A percentile compares a stretch with the other conserved stretches of the same genome.
phyloP scores from a whole-genome alignment of 2,888 invertebrate genomes.

The Tachina fera region DNA sequence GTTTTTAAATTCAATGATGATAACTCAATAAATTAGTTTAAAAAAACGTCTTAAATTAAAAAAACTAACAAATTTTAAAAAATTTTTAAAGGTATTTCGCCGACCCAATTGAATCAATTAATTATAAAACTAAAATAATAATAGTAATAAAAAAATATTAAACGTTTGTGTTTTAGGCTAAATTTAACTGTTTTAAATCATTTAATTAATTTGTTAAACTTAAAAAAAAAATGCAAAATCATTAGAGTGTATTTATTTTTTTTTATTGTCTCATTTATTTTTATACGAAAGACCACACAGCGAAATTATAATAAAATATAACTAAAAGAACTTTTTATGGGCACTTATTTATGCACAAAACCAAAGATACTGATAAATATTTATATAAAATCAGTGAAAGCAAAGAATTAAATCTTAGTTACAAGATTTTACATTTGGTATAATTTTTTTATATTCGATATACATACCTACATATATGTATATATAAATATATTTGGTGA shows the following conservation, averaged over 20 bases:
- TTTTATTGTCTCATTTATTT: slow-evolving; percentile 37
- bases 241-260: neutral
- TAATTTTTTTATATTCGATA: neutral
- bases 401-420: slow-evolving; percentile 21
- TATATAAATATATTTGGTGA: neutral
- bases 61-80: neutral
- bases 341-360: neutral
- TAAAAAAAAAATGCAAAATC: neutral
- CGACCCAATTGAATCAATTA: neutral
- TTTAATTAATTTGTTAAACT: slow-evolving; percentile 1
- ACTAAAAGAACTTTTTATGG: slow-evolving; percentile 32
- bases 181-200: neutral
- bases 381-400: neutral
- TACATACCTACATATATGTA: too few species aligned
- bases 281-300: slow-evolving; percentile 1
- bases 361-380: slow-evolving; percentile 6
- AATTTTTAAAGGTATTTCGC: neutral
- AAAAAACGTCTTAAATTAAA: too few species aligned
- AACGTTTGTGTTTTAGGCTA: neutral
- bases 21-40: neutral
- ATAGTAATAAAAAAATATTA: neutral
- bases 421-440: neutral
- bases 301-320: slow-evolving; percentile 36
- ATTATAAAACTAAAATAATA: neutral
- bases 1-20: neutral